Base-by-base conservation (phyloP, 2,113 vertebrate genomes). In the Hippopotamus amphibius region DNA sequence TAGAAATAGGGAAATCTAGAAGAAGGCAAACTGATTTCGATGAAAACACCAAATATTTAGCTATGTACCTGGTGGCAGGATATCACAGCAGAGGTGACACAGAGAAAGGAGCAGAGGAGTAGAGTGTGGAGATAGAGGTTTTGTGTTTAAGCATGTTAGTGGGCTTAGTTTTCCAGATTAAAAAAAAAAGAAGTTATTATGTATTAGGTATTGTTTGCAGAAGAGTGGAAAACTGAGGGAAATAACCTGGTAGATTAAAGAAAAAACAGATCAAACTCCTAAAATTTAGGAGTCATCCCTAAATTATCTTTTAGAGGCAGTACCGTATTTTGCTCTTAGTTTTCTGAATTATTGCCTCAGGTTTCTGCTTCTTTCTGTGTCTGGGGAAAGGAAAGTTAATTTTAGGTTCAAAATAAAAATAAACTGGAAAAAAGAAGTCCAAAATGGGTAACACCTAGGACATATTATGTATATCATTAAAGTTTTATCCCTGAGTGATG, bases 291-390 rank as follows among this genome's bases (percentile, higher is more conserved):
- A 82, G 11, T 91, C 87, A 82, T 26, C 87, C 12, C 22, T 88
- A 53, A 81, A 76, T 93, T 93, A 91, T 97, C 69, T 76, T 95
- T 91, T 96, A 55, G 53, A 37, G 3, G 15, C 48, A 88, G 53
- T 76, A 79, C 55, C 50, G 86, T 88, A 61, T 87, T 84, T 88
- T 89, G 26, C 59, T 95, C 37, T 93, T 91, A 33, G 37, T 90
- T 93, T 81, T 85, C 48, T 63, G 19, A 85, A 55, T 89, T 81
- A 43, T 72, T 93, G 33, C 46, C 43, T 90, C 5, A 19, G 17
- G 69, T 93, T 81, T 86, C 59, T 96, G 16, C 41, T 76, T 53
- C 37, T 79, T 37, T 68, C 83, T 88, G 11, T 41, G 46, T 61
- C 26, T 48, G 28, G 14, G 28, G 61, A 81, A 79, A 94, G 68